phyloP scores from a whole-genome alignment of 2,888 invertebrate species.

The Rhopalosiphum nymphaeae region DNA sequence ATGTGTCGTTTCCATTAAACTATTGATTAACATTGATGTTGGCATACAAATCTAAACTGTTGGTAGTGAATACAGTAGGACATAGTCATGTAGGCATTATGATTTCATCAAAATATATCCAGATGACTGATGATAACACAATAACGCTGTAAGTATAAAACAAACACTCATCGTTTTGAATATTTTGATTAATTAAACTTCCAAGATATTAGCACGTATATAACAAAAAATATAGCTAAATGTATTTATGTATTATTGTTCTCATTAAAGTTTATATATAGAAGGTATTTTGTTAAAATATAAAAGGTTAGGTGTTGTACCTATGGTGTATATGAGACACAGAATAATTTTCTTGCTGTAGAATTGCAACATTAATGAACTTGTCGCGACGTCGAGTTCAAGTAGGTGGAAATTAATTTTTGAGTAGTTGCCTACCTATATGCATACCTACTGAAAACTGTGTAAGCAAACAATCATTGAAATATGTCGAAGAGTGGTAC shows the following conservation, averaged over 20 bases:
- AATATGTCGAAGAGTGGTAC: not conserved
- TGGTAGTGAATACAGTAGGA: not conserved
- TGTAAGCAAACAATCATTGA: not conserved
- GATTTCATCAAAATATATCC: not conserved
- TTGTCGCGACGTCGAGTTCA: not conserved
- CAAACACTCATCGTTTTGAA: not conserved
- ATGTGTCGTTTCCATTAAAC: not conserved
- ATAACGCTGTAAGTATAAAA: not conserved
- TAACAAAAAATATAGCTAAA: not conserved
- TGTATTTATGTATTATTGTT: not conserved
- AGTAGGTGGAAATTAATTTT: slow-evolving; percentile 15
- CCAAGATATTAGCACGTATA: not conserved
- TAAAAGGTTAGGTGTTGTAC: not conserved
- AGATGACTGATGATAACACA: not conserved
- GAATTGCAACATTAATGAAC: not conserved
- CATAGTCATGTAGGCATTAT: not conserved
- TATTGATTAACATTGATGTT: not conserved
- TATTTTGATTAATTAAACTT: not conserved
- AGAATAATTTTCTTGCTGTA: not conserved
- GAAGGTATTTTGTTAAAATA: not conserved
- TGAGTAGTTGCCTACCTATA: not conserved
- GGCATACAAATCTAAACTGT: not conserved
- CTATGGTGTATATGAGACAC: not conserved
- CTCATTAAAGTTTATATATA: not conserved
- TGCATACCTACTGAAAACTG: not conserved